Base-by-base conservation (phyloP, 1,140 invertebrate species). In the Bombus breviceps region DNA sequence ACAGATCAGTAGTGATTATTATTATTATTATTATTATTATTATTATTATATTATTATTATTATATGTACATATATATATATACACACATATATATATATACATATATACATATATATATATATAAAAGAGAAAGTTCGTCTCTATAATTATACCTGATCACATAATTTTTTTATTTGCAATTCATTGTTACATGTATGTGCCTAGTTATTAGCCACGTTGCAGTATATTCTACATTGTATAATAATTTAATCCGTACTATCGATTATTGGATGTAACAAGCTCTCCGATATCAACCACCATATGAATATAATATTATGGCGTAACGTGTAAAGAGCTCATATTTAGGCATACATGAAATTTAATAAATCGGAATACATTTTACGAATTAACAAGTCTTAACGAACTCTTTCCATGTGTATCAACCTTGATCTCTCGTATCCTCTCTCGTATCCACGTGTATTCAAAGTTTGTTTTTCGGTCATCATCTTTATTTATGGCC, bases 361-460 rank as follows among this genome's bases (percentile, higher is more conserved):
- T 95, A 95, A 95, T 95, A 95, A 95, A 95, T 93, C 94, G 92
- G 90, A 95, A 94, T 94, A 94, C 94, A 95, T 95, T 95, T 95
- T 95, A 95, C 91, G 93, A 95, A 94, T 94, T 94, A 93, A 93
- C 90, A 71, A 39, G 75, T 64, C 69, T 59, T n/a, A 25, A 43
- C 10, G 15, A 15, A 43, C 15, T 57, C 22, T 62, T 85, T 34
- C n/a, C 39, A 3, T 22, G 18, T 12, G 5, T 43, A 8, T 22
- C 18, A 53, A 53, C 39, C 78, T n/a, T 80, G 15, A 6, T 25
- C 32, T 43, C 22, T 9, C 8, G 2, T 10, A 22, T 41, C 47
- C 47, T n/a, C 59, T 37, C 28, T 13, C 15, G 3, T n/a, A 37
- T 15, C 28, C 15, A 76, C 2, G 10, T 43, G 13, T 10, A 39